These are phyloP conservation scores for Poicephalus meyeri DNA, from an alignment of 2,113 vertebrate genomes.

Conservation along the genomic window DNA sequence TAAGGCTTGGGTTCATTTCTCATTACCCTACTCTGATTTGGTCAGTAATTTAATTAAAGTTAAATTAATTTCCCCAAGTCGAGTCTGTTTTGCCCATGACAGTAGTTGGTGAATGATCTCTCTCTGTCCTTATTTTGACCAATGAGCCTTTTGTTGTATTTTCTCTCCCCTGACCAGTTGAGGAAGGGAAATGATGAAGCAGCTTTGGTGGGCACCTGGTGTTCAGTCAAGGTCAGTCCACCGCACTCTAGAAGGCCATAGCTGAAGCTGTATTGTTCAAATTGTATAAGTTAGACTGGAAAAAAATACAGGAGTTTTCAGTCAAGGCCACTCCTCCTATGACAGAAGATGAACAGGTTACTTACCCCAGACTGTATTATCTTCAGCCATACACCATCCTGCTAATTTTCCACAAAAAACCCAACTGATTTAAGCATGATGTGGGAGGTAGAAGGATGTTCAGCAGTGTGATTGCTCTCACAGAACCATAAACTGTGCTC, in stretches of 20 bases:
- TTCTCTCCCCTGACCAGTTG: neutral
- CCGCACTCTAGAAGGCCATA: neutral
- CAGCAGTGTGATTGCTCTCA: neutral
- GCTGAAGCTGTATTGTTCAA: neutral
- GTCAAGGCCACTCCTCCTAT: neutral
- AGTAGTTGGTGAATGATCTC: neutral
- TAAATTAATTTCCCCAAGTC: neutral
- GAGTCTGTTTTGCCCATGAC: rapidly evolving
- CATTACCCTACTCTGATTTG: neutral
- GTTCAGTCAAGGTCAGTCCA: neutral
- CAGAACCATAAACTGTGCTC: neutral
- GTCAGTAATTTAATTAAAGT: neutral
- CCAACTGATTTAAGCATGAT: neutral
- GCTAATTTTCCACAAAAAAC: neutral
- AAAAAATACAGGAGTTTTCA: neutral
- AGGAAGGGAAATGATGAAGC: neutral
- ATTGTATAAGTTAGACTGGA: neutral
- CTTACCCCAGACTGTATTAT: neutral
- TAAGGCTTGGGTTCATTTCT: neutral
- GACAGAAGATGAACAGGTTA: neutral
- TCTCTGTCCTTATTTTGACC: neutral
- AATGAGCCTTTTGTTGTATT: rapidly evolving
- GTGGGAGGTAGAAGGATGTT: neutral
- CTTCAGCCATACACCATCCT: neutral
- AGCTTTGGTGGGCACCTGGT: neutral